Percentiles rank a stretch among this genome's conserved stretches.
Evolutionary conservation across 2,113 vertebrate species (phyloP).

Genomic region (Catharus fuscescens): DNA sequence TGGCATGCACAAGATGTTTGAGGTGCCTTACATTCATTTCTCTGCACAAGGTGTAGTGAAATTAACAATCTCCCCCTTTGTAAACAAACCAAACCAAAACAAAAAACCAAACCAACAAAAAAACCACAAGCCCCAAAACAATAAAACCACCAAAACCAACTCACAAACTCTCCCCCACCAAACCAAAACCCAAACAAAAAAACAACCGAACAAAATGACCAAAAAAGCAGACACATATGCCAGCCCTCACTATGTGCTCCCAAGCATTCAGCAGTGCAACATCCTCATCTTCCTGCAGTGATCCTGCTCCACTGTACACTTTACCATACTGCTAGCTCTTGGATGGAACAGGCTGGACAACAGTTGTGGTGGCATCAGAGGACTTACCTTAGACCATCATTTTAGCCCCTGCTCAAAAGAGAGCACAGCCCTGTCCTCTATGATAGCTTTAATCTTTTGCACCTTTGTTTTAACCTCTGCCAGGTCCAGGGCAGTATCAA

Average conservation of each 20-base stretch:
- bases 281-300: background rate
- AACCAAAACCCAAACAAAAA: background rate
- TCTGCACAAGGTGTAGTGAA: background rate
- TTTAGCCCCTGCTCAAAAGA: background rate
- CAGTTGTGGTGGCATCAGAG: fast-evolving
- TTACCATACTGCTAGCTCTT: background rate
- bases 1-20: fast-evolving
- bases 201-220: background rate
- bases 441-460: background rate
- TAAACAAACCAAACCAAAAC: background rate
- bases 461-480: fast-evolving
- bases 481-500: background rate
- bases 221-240: background rate
- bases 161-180: background rate
- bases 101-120: background rate
- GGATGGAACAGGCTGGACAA: background rate
- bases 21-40: fast-evolving
- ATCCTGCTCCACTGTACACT: background rate
- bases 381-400: background rate
- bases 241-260: background rate
- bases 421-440: background rate
- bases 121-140: background rate
- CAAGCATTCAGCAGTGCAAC: fast-evolving
- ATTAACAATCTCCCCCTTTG: background rate
- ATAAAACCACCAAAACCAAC: background rate